Evolutionary conservation across 2,113 vertebrate genomes (phyloP), one percentile per base, ranked within the genome.

Genomic region (Clarias macrocephalus): DNA sequence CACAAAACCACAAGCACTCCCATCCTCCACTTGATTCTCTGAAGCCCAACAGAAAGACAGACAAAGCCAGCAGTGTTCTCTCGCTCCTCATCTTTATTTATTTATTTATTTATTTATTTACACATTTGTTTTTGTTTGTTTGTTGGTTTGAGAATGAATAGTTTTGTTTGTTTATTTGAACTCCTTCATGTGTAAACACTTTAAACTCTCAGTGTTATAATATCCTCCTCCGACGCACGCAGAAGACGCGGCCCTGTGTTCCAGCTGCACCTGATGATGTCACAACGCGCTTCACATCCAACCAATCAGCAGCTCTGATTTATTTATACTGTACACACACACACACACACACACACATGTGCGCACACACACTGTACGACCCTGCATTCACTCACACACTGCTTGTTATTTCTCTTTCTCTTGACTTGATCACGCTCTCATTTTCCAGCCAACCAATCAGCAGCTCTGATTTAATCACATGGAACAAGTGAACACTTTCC

Each of bases 1-100:
- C 30, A 30, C 28, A 30, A 70, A 94, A 93, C 93, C 94, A 90
- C 93, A 91, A 91, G 11, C 89, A 82, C 81, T 88, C 85, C 68
- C 87, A 75, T 66, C 48, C 92, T 56, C 82, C 75, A 85, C 65
- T 28, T 42, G 37, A 83, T 30, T 15, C 62, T 77, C 48, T 28
- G 48, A 77, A 56, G 48, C 28, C 75, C 25, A 77, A 77, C 48
- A 28, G 48, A 77, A 54, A 77, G 72, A 21, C 37, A 73, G 75
- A 77, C 28, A 77, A 75, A 75, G 72, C 13, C 48, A 77, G 15
- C 48, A 77, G 23, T 16, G 25, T 54, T 77, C 48, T 25, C 37
- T 77, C 42, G 19, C 23, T 76, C 25, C 48, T 28, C 25, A 16
- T n/a, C 0, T 9, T 16, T 54, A 54, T 54, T 54, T 28, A 3